These are phyloP conservation scores for Callaeas wilsoni DNA, from an alignment of 2,113 vertebrate genomes.

Conservation along the genomic window DNA sequence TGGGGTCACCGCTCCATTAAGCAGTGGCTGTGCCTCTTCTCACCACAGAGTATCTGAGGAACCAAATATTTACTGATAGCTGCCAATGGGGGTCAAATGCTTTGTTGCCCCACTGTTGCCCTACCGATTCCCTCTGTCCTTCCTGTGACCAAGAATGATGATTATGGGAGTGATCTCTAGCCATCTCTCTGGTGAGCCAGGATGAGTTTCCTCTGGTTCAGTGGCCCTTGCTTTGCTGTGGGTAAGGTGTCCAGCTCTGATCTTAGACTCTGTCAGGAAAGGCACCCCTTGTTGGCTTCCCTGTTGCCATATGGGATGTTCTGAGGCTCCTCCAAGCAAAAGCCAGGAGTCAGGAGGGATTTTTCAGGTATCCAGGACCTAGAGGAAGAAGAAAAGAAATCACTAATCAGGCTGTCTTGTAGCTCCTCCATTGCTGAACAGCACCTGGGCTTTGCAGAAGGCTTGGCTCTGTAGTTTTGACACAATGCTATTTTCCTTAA, in stretches of 20 bases:
- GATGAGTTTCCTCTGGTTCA: not conserved
- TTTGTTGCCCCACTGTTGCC: not conserved
- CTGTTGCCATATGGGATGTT: not conserved
- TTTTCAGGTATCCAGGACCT: not conserved
- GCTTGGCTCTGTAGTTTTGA: not conserved
- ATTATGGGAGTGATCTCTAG: not conserved
- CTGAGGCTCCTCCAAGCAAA: not conserved
- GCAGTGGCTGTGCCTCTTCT: not conserved
- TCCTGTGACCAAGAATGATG: not conserved
- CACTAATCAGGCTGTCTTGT: not conserved
- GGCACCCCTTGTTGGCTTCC: not conserved
- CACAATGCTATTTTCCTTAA: not conserved
- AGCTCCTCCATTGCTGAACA: not conserved
- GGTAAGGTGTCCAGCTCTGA: not conserved
- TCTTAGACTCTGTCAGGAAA: not conserved
- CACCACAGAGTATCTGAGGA: not conserved
- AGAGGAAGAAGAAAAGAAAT: not conserved
- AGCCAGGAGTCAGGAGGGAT: not conserved
- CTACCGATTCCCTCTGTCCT: not conserved
- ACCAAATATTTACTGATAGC: not conserved
- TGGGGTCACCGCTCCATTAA: not conserved
- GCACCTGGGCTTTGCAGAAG: not conserved
- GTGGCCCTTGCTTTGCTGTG: not conserved
- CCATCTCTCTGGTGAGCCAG: not conserved
- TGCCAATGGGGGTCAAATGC: not conserved